Evolutionary conservation across 2,888 invertebrate genomes (phyloP), one percentile per base, ranked within the genome.

Genomic region (Paralinhomoeus sp.): DNA sequence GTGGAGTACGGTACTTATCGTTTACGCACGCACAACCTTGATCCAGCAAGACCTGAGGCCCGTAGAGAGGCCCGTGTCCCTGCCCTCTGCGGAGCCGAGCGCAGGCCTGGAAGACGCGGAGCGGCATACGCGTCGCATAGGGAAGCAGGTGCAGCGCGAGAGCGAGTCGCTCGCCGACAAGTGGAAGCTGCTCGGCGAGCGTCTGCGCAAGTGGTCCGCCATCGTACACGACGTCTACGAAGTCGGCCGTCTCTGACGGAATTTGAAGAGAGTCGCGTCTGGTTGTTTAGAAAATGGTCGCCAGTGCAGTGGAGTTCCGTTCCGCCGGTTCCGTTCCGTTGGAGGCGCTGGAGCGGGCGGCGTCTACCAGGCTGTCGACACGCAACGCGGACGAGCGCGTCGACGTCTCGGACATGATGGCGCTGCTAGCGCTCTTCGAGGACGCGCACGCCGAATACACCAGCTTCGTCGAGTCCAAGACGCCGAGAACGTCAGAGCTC

Each of bases 281-380:
- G 17, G 3, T 38, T 40, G 49, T 51, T 5, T 54, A 64, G 63
- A 62, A 60, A 53, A 60, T 64, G 58, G 51, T 49, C 5, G 71
- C 85, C 83, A 46, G 97, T 93, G n/a, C 89, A 91, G 68, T 97
- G 97, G 93, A 93, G 97, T 74, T 97, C 97, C 69, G 97, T 97
- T 38, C 82, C 82, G 66, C 89, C 97, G 87, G 78, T 85, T 47
- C 62, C 44, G 51, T 62, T 24, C 54, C 51, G 13, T 41, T 35
- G 21, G 57, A 62, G 23, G 40, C 39, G 24, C 20, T 43, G 17
- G 34, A 37, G 22, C 20, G 13, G 21, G 21, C 20, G 37, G 20
- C 5, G 37, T 12, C 3, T 21, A 5, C 12, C 7, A 7, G 21
- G 20, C 21, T 12, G 37, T 13, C 27, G 17, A 37, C n/a, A 31